phyloP scores from a whole-genome alignment of 2,888 invertebrate genomes.

The Endotricha flammealis region DNA sequence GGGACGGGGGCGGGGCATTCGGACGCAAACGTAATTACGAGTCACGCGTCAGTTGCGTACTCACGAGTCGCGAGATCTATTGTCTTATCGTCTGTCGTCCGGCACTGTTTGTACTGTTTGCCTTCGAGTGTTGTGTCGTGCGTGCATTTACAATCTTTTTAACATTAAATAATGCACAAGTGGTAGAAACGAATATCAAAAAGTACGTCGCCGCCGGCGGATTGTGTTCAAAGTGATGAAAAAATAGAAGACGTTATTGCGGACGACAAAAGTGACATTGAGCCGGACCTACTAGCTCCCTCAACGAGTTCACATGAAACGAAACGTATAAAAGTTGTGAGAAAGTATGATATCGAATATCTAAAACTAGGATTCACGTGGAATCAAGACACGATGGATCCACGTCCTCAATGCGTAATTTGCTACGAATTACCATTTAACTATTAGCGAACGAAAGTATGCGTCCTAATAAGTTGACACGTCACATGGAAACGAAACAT shows the following conservation, averaged over 20 bases:
- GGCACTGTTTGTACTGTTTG: no score
- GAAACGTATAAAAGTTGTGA: background rate
- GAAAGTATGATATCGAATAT: background rate
- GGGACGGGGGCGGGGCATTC: no score
- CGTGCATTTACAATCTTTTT: no score
- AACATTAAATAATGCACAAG: background rate
- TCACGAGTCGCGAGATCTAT: no score
- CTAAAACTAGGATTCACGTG: background rate
- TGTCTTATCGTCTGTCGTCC: no score
- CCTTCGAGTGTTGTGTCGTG: no score
- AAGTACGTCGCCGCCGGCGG: background rate
- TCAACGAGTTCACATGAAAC: background rate
- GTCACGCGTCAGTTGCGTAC: no score
- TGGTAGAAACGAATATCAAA: background rate
- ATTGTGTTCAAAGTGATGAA: background rate
- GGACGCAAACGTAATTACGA: no score
- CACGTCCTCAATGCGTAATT: background rate
- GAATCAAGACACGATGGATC: background rate
- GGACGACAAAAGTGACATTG: background rate
- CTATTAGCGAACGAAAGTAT: slow-evolving; percentile 1
- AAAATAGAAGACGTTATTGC: no score
- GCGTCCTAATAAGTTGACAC: slow-evolving; percentile 1
- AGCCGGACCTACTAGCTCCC: background rate
- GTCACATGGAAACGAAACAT: background rate
- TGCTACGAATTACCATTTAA: no score